These are phyloP conservation scores for Phymorhynchus buccinoides DNA, from an alignment of 1,140 invertebrate species.

Conservation along the genomic window DNA sequence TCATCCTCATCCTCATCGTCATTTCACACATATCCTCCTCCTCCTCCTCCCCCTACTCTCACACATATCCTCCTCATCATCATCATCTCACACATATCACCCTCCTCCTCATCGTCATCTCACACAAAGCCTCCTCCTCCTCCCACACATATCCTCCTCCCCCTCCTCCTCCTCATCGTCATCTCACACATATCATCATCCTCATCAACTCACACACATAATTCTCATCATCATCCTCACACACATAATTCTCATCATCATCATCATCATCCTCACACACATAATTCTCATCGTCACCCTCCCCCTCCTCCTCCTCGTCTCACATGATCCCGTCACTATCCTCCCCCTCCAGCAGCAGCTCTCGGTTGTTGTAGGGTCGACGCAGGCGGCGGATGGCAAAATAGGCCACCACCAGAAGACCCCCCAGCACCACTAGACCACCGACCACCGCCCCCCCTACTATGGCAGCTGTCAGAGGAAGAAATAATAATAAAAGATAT, in stretches of 20 bases:
- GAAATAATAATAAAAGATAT: no score
- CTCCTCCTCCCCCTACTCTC: no score
- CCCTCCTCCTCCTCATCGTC: no score
- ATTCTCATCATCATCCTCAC: not conserved
- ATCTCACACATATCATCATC: no score
- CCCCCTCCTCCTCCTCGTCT: not conserved
- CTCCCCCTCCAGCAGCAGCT: conserved; percentile 34
- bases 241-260: not conserved
- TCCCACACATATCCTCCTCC: no score
- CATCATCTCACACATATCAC: no score
- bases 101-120: no score
- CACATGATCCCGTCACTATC: conserved; percentile 40
- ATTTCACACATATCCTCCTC: no score
- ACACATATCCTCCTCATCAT: no score
- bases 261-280: not conserved
- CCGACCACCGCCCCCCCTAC: conserved; percentile 29
- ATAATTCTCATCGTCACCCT: no score
- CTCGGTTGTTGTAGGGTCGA: conserved; percentile 29
- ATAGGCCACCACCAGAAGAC: conserved; percentile 21
- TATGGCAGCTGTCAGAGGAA: conserved; percentile 18
- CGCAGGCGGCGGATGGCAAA: conserved; percentile 34
- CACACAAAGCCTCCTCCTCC: no score
- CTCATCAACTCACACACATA: no score
- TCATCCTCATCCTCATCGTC: not conserved
- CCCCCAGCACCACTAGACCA: conserved; percentile 28